These are phyloP conservation scores for Argopecten irradians DNA, from an alignment of 1,140 invertebrate genomes.

Conservation along the genomic window DNA sequence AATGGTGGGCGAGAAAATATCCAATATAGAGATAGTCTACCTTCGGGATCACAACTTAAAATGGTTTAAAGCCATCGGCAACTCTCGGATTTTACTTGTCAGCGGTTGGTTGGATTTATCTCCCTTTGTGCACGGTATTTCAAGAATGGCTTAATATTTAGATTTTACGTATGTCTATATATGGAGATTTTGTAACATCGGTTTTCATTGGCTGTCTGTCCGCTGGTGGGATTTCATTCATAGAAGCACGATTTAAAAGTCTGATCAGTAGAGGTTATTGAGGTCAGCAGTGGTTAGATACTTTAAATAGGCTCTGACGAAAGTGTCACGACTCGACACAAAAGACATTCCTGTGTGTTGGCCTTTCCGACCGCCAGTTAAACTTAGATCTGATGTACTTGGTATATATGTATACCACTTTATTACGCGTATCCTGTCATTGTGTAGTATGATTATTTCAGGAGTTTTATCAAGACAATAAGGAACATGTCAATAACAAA, in stretches of 20 bases:
- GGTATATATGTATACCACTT: no score
- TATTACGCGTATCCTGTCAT: no score
- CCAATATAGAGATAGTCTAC: no score
- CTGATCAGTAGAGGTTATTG: not conserved
- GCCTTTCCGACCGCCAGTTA: not conserved
- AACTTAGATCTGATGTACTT: no score
- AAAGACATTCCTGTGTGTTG: not conserved
- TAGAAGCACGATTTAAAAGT: slow-evolving; percentile 22
- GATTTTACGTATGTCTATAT: not conserved
- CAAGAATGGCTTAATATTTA: not conserved
- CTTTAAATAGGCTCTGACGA: slow-evolving; percentile 1
- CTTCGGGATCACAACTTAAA: no score
- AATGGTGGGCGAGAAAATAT: no score
- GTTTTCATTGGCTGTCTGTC: slow-evolving; percentile 1
- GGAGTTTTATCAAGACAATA: no score
- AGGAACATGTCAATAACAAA: no score
- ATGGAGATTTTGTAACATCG: not conserved
- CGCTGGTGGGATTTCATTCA: not conserved
- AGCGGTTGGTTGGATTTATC: not conserved
- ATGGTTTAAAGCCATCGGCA: no score
- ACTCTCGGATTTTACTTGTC: no score
- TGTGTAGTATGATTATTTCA: no score
- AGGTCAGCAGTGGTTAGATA: not conserved
- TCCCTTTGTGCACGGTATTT: not conserved
- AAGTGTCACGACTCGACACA: not conserved